Conservation (phyloP, 2,113 vertebrate species). For the Hypanus sabinus region DNA sequence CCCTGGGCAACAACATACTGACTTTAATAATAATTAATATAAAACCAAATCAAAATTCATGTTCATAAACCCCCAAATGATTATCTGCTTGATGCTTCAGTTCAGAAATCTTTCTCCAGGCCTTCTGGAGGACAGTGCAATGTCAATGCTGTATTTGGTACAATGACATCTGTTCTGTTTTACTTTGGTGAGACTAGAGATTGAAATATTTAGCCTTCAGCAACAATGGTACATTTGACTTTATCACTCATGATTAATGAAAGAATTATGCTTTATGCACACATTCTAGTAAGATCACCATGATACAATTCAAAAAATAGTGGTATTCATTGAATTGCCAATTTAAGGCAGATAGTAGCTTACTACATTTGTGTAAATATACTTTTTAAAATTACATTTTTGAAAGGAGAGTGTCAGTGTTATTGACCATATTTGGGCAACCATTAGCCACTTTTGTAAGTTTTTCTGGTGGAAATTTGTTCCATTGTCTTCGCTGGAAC, state of each 20-base stretch:
- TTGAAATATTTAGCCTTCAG: background rate
- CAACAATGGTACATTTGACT: background rate
- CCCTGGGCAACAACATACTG: constrained; percentile 7
- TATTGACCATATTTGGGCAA: background rate
- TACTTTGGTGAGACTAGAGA: background rate
- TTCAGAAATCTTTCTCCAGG: background rate
- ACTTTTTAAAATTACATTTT: background rate
- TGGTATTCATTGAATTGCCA: background rate
- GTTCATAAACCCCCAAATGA: background rate
- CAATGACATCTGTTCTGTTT: background rate
- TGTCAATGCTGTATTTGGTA: background rate
- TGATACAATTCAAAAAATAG: background rate
- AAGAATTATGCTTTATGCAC: background rate
- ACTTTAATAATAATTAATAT: constrained; percentile 21
- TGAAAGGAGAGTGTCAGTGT: background rate
- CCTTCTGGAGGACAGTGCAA: background rate
- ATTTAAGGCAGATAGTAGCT: background rate
- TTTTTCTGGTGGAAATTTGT: background rate
- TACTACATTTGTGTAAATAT: background rate
- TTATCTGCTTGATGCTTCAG: background rate
- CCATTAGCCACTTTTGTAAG: background rate
- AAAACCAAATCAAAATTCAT: background rate
- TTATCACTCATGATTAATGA: constrained; percentile 3
- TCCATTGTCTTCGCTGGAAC: too few species aligned
- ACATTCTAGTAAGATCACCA: background rate